Conservation (phyloP, 2,888 invertebrate genomes). For the Fragum whitleyi region DNA sequence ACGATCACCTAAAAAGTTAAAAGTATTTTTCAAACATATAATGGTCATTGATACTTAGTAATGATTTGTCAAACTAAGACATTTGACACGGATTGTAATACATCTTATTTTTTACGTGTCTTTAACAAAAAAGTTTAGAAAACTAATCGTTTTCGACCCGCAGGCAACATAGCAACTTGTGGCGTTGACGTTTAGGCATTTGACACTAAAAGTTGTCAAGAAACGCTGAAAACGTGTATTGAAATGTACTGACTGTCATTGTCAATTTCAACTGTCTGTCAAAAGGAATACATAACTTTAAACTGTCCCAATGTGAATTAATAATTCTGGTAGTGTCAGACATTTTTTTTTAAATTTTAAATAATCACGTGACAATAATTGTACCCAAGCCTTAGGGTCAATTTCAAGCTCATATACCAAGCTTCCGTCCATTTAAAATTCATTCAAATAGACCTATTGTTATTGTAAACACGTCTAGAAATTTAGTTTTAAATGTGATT, state of each 20-base stretch:
- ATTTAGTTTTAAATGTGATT: background rate
- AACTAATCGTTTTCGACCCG: background rate
- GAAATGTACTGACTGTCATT: background rate
- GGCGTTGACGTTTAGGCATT: background rate
- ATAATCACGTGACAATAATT: conserved; percentile 20
- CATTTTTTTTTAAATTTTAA: conserved; percentile 16
- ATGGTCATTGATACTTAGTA: conserved; percentile 2
- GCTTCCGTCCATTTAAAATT: background rate
- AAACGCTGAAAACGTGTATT: conserved; percentile 10
- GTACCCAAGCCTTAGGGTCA: background rate
- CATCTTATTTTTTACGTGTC: background rate
- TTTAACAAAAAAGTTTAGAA: background rate
- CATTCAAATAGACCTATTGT: background rate
- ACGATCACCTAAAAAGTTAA: background rate
- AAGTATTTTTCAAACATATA: background rate
- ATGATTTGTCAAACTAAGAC: background rate
- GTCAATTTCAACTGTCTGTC: conserved; percentile 3
- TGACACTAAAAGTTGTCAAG: conserved; percentile 12
- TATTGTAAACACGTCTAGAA: background rate
- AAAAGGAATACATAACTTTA: background rate
- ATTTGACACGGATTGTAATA: conserved; percentile 5
- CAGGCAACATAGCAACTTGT: background rate
- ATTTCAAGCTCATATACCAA: background rate
- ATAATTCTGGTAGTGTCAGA: conserved; percentile 19
- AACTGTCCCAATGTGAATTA: background rate